Percentiles rank a stretch among this genome's conserved stretches.
Evolutionary conservation across 2,797 vertebrate species (phyloP).

Genomic region (Schizothorax lantsangensis): DNA sequence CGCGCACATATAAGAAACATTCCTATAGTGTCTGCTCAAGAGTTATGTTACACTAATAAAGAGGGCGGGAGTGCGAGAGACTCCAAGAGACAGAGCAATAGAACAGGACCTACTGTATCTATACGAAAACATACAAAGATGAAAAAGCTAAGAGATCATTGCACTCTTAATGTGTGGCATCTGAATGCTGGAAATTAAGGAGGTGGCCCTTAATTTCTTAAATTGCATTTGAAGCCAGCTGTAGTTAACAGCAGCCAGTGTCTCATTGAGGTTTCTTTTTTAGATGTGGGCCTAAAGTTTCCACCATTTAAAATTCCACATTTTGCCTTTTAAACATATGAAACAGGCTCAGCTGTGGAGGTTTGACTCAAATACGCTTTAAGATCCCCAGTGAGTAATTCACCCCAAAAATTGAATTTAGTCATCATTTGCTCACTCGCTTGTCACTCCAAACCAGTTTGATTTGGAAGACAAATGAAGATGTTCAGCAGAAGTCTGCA

Average conservation of each 20-base stretch:
- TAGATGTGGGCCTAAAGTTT: conserved; percentile 52
- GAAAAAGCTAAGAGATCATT: background rate
- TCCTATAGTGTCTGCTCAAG: background rate
- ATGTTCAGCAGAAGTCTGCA: background rate
- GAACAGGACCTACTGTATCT: conserved; percentile 4
- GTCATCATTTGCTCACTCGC: background rate
- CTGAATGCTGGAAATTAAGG: conserved; percentile 22
- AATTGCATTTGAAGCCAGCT: conserved; percentile 43
- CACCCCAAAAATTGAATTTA: background rate
- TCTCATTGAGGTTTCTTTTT: conserved; percentile 40
- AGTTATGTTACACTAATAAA: background rate
- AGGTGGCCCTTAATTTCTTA: conserved; percentile 32
- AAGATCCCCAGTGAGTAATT: conserved; percentile 6
- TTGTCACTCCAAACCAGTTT: background rate
- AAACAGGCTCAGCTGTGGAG: conserved; percentile 33
- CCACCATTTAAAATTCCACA: conserved; percentile 59
- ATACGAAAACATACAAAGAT: background rate
- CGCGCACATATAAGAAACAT: conserved; percentile 19
- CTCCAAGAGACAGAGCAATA: background rate
- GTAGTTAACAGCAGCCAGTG: conserved; percentile 35
- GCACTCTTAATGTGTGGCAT: conserved; percentile 25
- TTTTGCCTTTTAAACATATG: conserved; percentile 43
- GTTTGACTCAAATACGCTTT: conserved; percentile 32
- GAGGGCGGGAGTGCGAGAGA: background rate
- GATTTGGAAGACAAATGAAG: background rate